Conservation (phyloP, 2,888 invertebrate species). For the Serripes groenlandicus region DNA sequence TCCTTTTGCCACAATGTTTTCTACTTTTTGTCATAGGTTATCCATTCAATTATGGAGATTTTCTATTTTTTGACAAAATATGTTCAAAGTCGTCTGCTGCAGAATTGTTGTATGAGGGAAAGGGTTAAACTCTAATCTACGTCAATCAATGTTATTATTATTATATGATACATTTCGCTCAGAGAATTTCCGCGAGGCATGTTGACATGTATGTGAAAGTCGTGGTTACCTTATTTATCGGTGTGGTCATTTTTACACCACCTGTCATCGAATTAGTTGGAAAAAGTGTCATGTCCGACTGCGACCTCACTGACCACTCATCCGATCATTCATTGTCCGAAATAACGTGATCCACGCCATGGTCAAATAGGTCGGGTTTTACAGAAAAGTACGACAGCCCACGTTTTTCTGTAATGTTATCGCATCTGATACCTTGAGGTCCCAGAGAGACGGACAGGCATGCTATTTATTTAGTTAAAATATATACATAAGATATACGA, state of each 20-base stretch:
- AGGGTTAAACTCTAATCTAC: not conserved
- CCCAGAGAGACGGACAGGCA: not conserved
- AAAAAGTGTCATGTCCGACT: not conserved
- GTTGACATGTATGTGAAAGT: constrained; percentile 17
- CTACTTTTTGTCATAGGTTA: no score
- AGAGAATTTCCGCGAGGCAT: not conserved
- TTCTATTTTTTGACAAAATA: no score
- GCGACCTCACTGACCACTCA: constrained; percentile 12
- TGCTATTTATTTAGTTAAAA: no score
- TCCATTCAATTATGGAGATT: no score
- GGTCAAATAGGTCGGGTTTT: no score
- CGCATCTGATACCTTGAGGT: no score
- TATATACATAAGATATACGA: no score
- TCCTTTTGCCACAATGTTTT: no score
- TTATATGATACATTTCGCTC: not conserved
- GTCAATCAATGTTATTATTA: not conserved
- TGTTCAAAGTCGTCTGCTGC: not conserved
- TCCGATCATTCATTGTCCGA: constrained; percentile 19
- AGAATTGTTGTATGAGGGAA: not conserved
- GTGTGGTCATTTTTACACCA: constrained; percentile 22
- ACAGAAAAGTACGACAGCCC: no score
- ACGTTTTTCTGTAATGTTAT: no score
- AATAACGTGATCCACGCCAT: no score
- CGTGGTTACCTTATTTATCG: constrained; percentile 1
- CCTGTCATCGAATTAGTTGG: constrained; percentile 3